These are phyloP conservation scores for Knipowitschia caucasica DNA, from an alignment of 2,797 vertebrate genomes.

Conservation along the genomic window DNA sequence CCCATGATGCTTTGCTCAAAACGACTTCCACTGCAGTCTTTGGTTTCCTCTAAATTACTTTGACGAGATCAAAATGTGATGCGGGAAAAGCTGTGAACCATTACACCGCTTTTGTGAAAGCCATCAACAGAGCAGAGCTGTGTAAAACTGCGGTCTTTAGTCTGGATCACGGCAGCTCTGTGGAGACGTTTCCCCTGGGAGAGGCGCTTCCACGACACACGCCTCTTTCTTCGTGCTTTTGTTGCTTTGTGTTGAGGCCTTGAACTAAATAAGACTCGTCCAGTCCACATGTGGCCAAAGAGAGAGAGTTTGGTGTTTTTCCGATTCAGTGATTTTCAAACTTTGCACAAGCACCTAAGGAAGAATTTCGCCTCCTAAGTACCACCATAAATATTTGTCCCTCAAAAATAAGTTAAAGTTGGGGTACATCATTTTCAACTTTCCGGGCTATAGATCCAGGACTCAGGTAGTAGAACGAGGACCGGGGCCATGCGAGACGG, in stretches of 20 bases:
- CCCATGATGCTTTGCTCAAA: conserved; percentile 16
- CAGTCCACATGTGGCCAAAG: too few species aligned
- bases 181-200: conserved; percentile 37
- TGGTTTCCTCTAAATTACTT: conserved; percentile 32
- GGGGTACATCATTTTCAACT: too few species aligned
- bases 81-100: conserved; percentile 44
- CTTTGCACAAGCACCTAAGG: too few species aligned
- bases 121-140: conserved; percentile 49
- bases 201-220: conserved; percentile 41
- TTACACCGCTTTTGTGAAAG: conserved; percentile 45
- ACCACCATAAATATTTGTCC: too few species aligned
- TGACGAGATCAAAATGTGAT: conserved; percentile 42
- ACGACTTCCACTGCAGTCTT: conserved; percentile 27
- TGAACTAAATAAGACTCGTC: too few species aligned
- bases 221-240: conserved; percentile 12
- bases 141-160: conserved; percentile 51
- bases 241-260: neutral
- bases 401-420: too few species aligned
- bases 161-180: conserved; percentile 27
- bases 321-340: too few species aligned
- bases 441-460: too few species aligned
- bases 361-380: too few species aligned
- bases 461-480: too few species aligned
- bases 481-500: too few species aligned
- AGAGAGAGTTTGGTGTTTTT: too few species aligned